Conservation (phyloP, 2,888 invertebrate species). For the Serripes groenlandicus region DNA sequence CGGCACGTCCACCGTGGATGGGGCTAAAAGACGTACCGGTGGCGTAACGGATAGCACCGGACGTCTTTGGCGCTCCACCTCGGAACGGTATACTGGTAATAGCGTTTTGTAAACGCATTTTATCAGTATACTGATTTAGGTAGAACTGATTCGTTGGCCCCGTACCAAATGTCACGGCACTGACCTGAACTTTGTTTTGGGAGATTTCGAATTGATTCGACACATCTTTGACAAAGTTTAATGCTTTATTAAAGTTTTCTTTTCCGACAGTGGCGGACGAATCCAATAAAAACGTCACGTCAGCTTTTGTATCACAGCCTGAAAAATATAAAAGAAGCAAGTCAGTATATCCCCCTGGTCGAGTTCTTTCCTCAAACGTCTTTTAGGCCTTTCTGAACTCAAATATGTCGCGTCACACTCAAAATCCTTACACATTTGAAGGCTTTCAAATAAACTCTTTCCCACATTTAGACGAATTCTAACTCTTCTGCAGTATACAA, state of each 20-base stretch:
- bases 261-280: constrained; percentile 75
- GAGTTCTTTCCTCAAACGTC: too few relatives aligned
- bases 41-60: constrained; percentile 75
- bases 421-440: too few relatives aligned
- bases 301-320: constrained; percentile 79
- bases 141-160: constrained; percentile 76
- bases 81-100: constrained; percentile 71
- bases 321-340: constrained; percentile 42
- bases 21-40: constrained; percentile 76
- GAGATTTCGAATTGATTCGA: constrained; percentile 74
- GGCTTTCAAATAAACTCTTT: too few relatives aligned
- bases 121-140: constrained; percentile 71
- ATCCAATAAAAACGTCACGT: constrained; percentile 78
- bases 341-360: too few relatives aligned
- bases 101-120: constrained; percentile 67
- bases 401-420: too few relatives aligned
- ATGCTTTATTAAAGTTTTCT: constrained; percentile 74
- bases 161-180: constrained; percentile 74
- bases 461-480: too few relatives aligned
- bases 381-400: too few relatives aligned
- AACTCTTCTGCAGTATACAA: too few relatives aligned
- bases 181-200: constrained; percentile 73
- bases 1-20: constrained; percentile 72
- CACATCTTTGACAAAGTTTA: constrained; percentile 75
- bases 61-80: constrained; percentile 71